phyloP scores from a whole-genome alignment of 2,797 vertebrate genomes.

The Morelia viridis region DNA sequence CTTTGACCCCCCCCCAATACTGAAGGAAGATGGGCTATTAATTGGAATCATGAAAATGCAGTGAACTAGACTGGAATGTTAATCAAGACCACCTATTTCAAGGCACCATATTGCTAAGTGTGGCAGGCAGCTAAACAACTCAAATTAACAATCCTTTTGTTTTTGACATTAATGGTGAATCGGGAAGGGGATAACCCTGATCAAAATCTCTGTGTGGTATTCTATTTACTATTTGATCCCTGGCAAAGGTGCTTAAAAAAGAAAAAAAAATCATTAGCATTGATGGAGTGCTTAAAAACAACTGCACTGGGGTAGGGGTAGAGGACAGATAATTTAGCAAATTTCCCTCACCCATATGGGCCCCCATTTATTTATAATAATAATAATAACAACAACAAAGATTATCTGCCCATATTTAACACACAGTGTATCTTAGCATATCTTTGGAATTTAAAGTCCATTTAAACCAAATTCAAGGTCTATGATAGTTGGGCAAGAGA shows the following conservation, averaged over 20 bases:
- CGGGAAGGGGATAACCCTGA: not conserved
- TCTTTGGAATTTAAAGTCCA: not conserved
- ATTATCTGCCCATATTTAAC: not conserved
- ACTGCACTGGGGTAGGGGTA: not conserved
- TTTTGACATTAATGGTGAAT: not conserved
- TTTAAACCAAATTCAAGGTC: not conserved
- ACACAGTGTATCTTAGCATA: not conserved
- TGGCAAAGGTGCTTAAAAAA: not conserved
- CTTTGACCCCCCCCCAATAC: not conserved
- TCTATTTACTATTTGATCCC: not conserved
- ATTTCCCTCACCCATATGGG: not conserved
- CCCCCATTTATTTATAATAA: not conserved
- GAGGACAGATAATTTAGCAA: not conserved
- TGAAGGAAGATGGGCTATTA: not conserved
- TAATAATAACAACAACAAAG: not conserved
- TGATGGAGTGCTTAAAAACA: not conserved
- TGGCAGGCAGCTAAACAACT: not conserved
- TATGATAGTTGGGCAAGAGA: not conserved
- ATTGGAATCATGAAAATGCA: not conserved
- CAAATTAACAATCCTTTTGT: not conserved
- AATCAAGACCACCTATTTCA: not conserved
- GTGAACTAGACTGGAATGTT: not conserved
- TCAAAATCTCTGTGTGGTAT: not conserved
- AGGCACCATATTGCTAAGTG: not conserved
- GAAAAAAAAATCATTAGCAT: not conserved